Evolutionary conservation across 1,140 invertebrate species (phyloP), one percentile per base, ranked within the genome.

Genomic region (Druon quercuslanigerum): DNA sequence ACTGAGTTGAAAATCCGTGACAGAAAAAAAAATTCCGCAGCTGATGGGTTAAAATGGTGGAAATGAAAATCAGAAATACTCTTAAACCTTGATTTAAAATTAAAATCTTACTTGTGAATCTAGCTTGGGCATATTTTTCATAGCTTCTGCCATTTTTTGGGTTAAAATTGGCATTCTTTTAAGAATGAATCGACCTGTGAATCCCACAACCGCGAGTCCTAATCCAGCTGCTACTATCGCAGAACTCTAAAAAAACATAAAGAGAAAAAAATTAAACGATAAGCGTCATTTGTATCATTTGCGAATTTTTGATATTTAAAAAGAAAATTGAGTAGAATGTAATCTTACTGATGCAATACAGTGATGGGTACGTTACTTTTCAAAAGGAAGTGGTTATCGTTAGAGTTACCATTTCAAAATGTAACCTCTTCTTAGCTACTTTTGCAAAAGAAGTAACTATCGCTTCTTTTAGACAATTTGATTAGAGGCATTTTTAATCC

Each of bases 151-250:
- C 91, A 97, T 94, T 86, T 94, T 96, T 85, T 94, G 91, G 9
- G 95, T 93, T 73, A 96, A 92, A 81, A 93, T 93, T 50, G 96
- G 97, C 90, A 96, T 93, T 87, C 93, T 94, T 87, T 94, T 92
- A 7, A 97, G 54, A 9, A 96, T 83, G 88, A 96, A 97, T 80
- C 96, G 93, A 16, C 97, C 98, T 77, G 94, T 94, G 92, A 96
- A 97, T 25, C 97, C 97, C 12, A 97, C 92, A 12, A 94, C 96
- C 17, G 97, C 97, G 84, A 98, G 90, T 6, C 96, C 96, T 71
- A 98, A 86, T 25, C 97, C 97, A 73, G 95, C 95, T 75, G 96
- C 86, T 76, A 98, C 94, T 71, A 96, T 89, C 46, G 94, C 93
- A 86, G 93, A 93, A 71, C 94, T 92, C 96, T 96, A 79, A 79